Evolutionary conservation across 2,113 vertebrate species (phyloP), one percentile per base, ranked within the genome.

Genomic region (Cryptotis parvus): DNA sequence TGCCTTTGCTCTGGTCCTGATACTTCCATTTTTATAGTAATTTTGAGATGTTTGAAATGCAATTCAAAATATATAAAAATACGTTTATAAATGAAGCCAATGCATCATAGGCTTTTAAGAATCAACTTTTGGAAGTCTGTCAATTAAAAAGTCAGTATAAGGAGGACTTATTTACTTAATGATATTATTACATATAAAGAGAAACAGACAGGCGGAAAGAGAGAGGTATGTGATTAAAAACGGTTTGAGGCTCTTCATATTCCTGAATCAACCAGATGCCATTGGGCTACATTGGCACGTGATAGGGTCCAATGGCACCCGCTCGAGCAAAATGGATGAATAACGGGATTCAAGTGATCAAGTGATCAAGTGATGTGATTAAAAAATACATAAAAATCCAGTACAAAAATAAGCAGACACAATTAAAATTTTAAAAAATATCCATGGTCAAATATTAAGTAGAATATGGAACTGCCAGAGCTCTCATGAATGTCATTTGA

Each of bases 351-450:
- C n/a, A n/a, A n/a, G n/a, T n/a, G n/a, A n/a, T n/a, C n/a, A n/a
- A n/a, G n/a, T n/a, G n/a, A n/a, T n/a, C n/a, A n/a, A n/a, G n/a
- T n/a, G n/a, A n/a, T n/a, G n/a, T n/a, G n/a, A 41, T 31, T 4
- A 77, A 78, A 69, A 75, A 70, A 2, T 35, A 4, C 16, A 69
- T 22, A 39, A 33, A 90, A 82, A 31, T 76, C n/a, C 29, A 69
- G 3, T 6, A 63, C 0, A 2, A 14, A 41, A 61, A 16, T 43
- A 9, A 65, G 4, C 22, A 85, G 29, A 80, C 66, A 84, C 22
- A 78, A 84, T 69, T 70, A 84, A 22, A 78, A 84, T 69, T 70
- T 70, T 73, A 33, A 9, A 33, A 12, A 72, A 49, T 26, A 26
- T 1, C 16, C 58, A 27, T 58, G 15, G 70, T 20, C 26, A 33